Evolutionary conservation across 2,888 invertebrate genomes (phyloP), one percentile per base, ranked within the genome.

Genomic region (Dromius quadrimaculatus): DNA sequence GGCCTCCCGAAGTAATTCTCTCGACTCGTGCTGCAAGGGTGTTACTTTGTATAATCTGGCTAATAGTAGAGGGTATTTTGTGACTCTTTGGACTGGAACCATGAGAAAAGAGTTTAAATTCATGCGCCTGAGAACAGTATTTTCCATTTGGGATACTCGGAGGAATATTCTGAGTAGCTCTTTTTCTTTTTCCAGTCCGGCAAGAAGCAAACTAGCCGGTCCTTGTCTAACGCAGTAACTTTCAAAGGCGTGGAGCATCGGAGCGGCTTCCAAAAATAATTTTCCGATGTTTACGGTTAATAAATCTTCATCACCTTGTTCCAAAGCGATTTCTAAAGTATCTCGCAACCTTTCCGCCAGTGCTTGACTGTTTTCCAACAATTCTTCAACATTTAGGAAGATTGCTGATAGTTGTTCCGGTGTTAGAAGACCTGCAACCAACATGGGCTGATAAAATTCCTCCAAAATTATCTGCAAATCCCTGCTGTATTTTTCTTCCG

Each of bases 41-140:
- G 97, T 97, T 43, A 95, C 94, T 84, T 97, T 96, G 79, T 92
- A 89, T 75, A 98, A 86, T 71, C 97, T 90, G 47, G 94, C 94
- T 78, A 98, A 85, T 75, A 98, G 87, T 77, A 98, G 86, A 45
- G 97, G 97, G 85, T 97, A 97, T 85, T 97, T 97, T 77, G 97
- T 97, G 77, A 97, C 96, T 82, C 97, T 88, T 86, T 97, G 97
- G 73, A 98, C 97, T 74, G 97, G 97, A 77, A 95, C 96, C 96
- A 97, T 97, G 68, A 97, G 88, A 84, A 97, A 98, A n/a, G 97
- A 96, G 84, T 97, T 95, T 54, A 98, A 86, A 82, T 97, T 97
- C 97, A 97, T 97, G 76, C 97, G 87, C 76, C 97, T 87, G 75
- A 97, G 84, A 73, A 95, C 92, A 15, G 93, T 89, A 82, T 97